Percentiles rank a stretch among this genome's conserved stretches.
Conservation (phyloP, 2,113 vertebrate genomes). For the Boleophthalmus pectinirostris region DNA sequence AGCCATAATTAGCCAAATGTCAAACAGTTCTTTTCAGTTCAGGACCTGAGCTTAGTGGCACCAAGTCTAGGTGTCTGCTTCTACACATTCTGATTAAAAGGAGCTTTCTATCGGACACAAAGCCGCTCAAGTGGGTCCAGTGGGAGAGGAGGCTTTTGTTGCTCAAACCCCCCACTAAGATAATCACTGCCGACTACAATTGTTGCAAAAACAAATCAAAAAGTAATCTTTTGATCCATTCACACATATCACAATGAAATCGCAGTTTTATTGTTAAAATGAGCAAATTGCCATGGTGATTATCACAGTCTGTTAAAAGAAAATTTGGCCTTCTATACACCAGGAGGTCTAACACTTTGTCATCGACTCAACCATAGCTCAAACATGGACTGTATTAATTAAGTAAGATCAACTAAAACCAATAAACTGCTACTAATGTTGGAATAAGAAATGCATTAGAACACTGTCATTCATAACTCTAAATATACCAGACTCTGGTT, state of each 20-base stretch:
- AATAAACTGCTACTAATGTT: background rate
- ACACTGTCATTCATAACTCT: background rate
- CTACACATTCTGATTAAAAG: background rate
- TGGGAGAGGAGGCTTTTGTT: constrained; percentile 18
- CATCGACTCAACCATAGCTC: background rate
- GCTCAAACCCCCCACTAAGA: background rate
- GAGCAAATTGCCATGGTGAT: constrained; percentile 25
- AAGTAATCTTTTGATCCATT: constrained; percentile 29
- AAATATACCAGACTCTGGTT: background rate
- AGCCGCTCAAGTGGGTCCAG: background rate
- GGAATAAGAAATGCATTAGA: no score
- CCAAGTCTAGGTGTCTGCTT: background rate
- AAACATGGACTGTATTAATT: background rate
- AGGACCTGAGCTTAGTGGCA: background rate
- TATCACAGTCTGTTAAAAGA: constrained; percentile 20
- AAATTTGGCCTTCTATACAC: constrained; percentile 7
- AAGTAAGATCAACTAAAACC: background rate
- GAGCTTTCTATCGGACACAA: constrained; percentile 1
- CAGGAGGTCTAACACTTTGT: background rate
- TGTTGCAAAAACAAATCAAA: background rate
- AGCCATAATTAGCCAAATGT: constrained; percentile 5
- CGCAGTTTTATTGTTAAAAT: constrained; percentile 22
- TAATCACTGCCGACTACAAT: constrained; percentile 23
- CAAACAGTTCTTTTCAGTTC: background rate
- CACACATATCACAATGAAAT: constrained; percentile 18